Conservation (phyloP, 1,140 invertebrate genomes). For the Saccostrea cuccullata region DNA sequence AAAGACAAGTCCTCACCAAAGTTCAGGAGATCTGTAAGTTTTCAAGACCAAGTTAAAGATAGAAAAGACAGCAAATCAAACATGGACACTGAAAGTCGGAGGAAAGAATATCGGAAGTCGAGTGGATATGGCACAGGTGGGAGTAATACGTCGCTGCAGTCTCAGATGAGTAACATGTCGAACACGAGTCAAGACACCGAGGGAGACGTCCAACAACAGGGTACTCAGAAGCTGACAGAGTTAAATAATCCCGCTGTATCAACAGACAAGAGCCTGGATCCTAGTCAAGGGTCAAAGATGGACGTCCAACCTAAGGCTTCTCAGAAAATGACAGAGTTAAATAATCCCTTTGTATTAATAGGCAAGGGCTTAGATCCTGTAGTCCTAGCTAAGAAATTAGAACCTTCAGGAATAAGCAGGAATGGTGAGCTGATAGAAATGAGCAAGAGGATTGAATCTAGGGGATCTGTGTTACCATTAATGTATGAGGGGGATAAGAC, state of each 20-base stretch:
- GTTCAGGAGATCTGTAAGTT: conserved; percentile 49
- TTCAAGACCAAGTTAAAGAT: conserved; percentile 43
- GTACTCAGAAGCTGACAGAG: background rate
- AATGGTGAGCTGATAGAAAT: background rate
- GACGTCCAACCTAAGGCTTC: background rate
- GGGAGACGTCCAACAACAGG: background rate
- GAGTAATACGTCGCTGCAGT: conserved; percentile 43
- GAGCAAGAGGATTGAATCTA: background rate
- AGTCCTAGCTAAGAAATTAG: too few species aligned
- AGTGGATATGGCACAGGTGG: conserved; percentile 56
- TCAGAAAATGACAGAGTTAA: background rate
- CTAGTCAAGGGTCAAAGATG: background rate
- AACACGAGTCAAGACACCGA: background rate
- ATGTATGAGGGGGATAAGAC: conserved; percentile 16
- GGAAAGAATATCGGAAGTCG: conserved; percentile 14
- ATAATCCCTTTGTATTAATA: background rate
- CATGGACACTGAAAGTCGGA: background rate
- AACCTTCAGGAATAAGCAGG: too few species aligned
- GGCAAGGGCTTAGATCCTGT: background rate
- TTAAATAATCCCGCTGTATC: background rate
- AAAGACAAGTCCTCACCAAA: conserved; percentile 8
- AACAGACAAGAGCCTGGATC: background rate
- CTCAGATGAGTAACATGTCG: background rate
- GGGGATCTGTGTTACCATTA: background rate
- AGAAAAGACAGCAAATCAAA: conserved; percentile 12